These are phyloP conservation scores for Papilio elwesi DNA, from an alignment of 2,888 invertebrate genomes.

Conservation along the genomic window DNA sequence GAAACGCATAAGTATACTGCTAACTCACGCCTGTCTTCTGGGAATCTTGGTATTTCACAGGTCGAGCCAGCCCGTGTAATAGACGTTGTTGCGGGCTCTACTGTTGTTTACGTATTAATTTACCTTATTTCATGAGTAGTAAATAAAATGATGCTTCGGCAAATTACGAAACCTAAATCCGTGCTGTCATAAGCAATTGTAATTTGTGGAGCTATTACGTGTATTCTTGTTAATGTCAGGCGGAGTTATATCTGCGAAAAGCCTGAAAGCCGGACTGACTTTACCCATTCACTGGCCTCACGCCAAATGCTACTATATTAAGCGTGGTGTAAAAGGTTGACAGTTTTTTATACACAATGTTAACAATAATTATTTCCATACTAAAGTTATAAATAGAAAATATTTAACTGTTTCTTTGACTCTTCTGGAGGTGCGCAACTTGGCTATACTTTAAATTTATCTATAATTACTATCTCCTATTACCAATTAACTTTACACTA, in stretches of 20 bases:
- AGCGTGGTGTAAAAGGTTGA: neutral
- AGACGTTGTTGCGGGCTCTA: no score
- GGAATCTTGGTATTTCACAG: no score
- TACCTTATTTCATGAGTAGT: neutral
- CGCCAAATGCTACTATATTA: neutral
- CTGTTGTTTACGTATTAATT: no score
- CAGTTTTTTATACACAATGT: neutral
- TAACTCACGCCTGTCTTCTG: no score
- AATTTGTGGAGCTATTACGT: slow-evolving; percentile 3
- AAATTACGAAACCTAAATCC: slow-evolving; percentile 1
- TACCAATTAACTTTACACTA: no score
- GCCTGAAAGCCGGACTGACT: neutral
- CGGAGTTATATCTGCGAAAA: slow-evolving; percentile 8
- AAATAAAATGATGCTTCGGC: neutral
- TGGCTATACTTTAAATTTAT: no score
- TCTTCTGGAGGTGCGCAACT: no score
- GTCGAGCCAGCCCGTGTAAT: no score
- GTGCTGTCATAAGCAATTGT: neutral
- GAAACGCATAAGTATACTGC: no score
- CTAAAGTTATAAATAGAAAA: no score
- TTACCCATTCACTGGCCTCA: neutral
- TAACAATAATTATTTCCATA: neutral
- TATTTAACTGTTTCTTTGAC: no score
- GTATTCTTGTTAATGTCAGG: slow-evolving; percentile 5
- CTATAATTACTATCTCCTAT: no score